Percentiles rank a stretch among this genome's conserved stretches.
These are phyloP conservation scores for Salarias fasciatus DNA, from an alignment of 2,797 vertebrate genomes.

Conservation along the genomic window DNA sequence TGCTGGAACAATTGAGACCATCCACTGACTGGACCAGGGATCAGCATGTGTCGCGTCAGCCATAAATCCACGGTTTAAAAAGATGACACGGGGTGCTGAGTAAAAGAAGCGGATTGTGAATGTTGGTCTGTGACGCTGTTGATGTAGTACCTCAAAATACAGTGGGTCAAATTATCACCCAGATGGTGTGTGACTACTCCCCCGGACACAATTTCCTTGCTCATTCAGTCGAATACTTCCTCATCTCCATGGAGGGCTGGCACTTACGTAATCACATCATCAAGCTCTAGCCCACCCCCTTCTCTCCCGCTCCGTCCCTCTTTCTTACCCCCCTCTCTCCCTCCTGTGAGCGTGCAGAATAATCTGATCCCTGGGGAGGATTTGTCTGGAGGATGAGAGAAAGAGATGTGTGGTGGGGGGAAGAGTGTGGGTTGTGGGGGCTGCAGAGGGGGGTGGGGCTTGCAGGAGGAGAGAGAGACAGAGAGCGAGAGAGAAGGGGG, in stretches of 20 bases:
- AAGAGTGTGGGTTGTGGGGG: not conserved
- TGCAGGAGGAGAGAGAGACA: not conserved
- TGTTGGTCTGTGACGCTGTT: conserved; percentile 28
- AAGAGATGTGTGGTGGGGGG: conserved; percentile 48
- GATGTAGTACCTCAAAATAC: conserved; percentile 30
- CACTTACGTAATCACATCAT: conserved; percentile 82
- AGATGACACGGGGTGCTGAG: not conserved
- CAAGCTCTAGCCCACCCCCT: conserved; percentile 41
- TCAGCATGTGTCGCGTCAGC: not conserved
- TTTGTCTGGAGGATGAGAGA: conserved; percentile 71
- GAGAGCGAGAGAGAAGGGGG: conserved; percentile 18
- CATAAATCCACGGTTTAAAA: conserved; percentile 32
- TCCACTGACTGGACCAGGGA: conserved; percentile 1
- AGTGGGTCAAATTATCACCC: conserved; percentile 37
- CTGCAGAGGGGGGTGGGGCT: conserved; percentile 25
- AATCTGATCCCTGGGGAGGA: conserved; percentile 79
- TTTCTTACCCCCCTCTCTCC: conserved; percentile 30
- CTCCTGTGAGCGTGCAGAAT: conserved; percentile 74
- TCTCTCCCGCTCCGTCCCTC: conserved; percentile 10
- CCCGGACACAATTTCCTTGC: conserved; percentile 47
- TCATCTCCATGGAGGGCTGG: conserved; percentile 71
- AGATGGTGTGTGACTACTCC: conserved; percentile 49
- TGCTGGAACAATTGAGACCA: conserved; percentile 13
- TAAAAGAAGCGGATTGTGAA: conserved; percentile 14
- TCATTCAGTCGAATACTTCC: conserved; percentile 68